Base-by-base conservation (phyloP, 1,140 invertebrate species). In the Semibalanus balanoides region DNA sequence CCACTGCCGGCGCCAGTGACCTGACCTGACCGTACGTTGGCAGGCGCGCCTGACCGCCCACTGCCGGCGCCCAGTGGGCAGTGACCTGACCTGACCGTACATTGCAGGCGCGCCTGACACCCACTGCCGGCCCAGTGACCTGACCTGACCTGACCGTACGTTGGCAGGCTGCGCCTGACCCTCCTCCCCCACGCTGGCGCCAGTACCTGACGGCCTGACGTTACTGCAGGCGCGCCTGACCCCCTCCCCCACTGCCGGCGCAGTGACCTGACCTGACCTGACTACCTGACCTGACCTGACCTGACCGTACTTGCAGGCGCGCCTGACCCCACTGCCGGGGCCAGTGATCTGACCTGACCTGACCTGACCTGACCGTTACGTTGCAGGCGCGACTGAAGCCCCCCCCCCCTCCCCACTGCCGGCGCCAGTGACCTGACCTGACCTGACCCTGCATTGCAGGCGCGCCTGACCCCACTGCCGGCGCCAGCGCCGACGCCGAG, bases 181-280 rank as follows among this genome's bases (percentile, higher is more conserved):
- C n/a, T n/a, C n/a, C n/a, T n/a, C n/a, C n/a, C n/a, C n/a, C n/a
- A n/a, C n/a, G n/a, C n/a, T n/a, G n/a, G n/a, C n/a, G n/a, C n/a
- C n/a, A n/a, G n/a, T 40, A 40, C 35, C 35, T 40, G 35, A 40
- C n/a, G n/a, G n/a, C 35, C 35, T 5, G 35, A 40, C 51, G 7
- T 19, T 70, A n/a, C 25, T 79, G 11, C 86, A 83, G 90, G 91
- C n/a, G 91, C 90, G 30, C 89, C 91, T 29, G 94, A 95, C 85
- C 93, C n/a, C n/a, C n/a, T n/a, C n/a, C n/a, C n/a, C 93, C 5
- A 95, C 93, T 0, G 93, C 93, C 70, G 93, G 93, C 27, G 91
- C 92, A 90, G 91, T 79, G 91, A 40, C 35, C 35, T 40, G 35
- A n/a, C n/a, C n/a, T n/a, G n/a, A n/a, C n/a, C n/a, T n/a, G n/a